Evolutionary conservation across 2,113 vertebrate species (phyloP), one percentile per base, ranked within the genome.

Genomic region (Callionymus lyra): DNA sequence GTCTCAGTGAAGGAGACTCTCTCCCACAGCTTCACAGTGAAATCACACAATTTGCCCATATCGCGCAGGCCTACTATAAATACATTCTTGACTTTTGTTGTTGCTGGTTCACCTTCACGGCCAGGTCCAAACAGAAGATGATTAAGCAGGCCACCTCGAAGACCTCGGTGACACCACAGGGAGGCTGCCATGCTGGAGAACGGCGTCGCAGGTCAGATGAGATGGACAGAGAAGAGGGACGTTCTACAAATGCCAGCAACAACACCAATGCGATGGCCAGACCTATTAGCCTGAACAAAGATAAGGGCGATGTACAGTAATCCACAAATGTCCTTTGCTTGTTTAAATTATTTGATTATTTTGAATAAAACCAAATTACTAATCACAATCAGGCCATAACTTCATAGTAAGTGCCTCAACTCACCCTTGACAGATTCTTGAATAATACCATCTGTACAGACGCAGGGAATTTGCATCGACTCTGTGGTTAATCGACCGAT

Each of bases 371-470:
- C 10, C 16, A 39, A 1, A 39, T 1, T 39, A 17, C 15, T 10
- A 10, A 10, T 14, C 6, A 9, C 12, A 36, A 12, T n/a, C 12
- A n/a, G 37, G 9, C 16, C 16, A 16, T 10, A 10, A 6, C 1
- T 16, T 16, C 6, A 14, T 16, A 38, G 13, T 16, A 16, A 38
- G 15, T 6, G 14, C n/a, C 36, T 32, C 1, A 48, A 47, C 88
- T 89, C 70, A 98, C 95, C 93, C 87, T 27, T 97, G 95, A 42
- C 85, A 91, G 40, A 76, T 16, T 34, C 66, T 80, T 0, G 95
- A 96, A 63, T 96, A 97, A 64, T 98, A 97, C 82, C 89, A 84
- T n/a, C 89, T 85, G 76, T 95, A 96, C 34, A 98, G 82, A 61
- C 74, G 66, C 27, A 98, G 65, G 0, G 94, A 95, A 12, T 47